Base-by-base conservation (phyloP, 2,113 vertebrate species). In the Etheostoma cragini region DNA sequence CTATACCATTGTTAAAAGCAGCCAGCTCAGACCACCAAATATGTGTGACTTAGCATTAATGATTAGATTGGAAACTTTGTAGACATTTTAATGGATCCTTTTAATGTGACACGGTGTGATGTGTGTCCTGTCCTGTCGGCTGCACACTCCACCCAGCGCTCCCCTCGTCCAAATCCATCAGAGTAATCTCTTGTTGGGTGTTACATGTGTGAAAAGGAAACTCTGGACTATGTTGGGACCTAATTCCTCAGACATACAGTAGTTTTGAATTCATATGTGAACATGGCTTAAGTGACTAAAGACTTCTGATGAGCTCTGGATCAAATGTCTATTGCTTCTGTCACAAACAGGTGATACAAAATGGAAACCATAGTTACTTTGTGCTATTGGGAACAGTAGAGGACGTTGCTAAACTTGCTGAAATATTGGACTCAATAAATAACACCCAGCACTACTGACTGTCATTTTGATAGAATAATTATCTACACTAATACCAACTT, bases 401-500 rank as follows among this genome's bases (percentile, higher is more conserved):
- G 19, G 13, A 45, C 13, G 1, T 21, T 30, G 15, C 30, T 7
- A 19, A 56, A 66, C 4, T 47, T 66, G 26, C 22, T 45, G 42
- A 72, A 38, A 22, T 63, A 53, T 45, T 24, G 1, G 10, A 45
- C 33, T 3, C 11, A 10, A 30, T 30, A n/a, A 47, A 8, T 22
- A 24, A 63, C 21, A 58, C 2, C 6, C 61, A 42, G 16, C 49
- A 52, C 26, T 26, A 11, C 46, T 30, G 22, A 24, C 21, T 74
- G 24, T 13, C 30, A 60, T 38, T 67, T 57, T 68, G 61, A 66
- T 11, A 21, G 78, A 38, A 30, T 52, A 1, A 69, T 78, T 50
- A 52, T 50, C 30, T 53, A 13, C 52, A 2, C 42, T 56, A 4
- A 54, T 53, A 69, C 21, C 47, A 46, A 6, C n/a, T 42, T 58